Evolutionary conservation across 1,140 invertebrate genomes (phyloP).

Genomic region (Drosophila pachea): DNA sequence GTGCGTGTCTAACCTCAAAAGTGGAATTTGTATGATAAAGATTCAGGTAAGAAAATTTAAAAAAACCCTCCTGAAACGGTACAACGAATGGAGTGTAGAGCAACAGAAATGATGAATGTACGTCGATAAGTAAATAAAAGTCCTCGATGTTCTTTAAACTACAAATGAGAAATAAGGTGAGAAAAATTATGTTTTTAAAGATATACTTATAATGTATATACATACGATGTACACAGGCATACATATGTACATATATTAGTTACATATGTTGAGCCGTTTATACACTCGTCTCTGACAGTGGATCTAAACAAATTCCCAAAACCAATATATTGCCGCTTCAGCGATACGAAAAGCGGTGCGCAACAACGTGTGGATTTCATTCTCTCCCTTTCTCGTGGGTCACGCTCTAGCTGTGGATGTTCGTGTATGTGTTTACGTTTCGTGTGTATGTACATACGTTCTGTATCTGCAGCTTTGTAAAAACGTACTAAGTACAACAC

Average conservation of each 20-base stretch:
- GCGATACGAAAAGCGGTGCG: background rate
- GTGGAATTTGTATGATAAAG: background rate
- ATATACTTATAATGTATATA: background rate
- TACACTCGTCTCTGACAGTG: background rate
- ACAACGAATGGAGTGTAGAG: background rate
- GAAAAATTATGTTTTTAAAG: background rate
- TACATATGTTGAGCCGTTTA: background rate
- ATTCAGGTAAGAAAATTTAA: background rate
- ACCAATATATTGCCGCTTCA: slow-evolving; percentile 12
- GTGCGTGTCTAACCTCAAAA: background rate
- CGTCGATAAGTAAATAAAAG: background rate
- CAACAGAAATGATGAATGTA: background rate
- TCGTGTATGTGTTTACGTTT: background rate
- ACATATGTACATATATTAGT: background rate
- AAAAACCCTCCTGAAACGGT: background rate
- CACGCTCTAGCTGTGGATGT: slow-evolving; percentile 22
- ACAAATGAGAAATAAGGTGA: background rate
- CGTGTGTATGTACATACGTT: slow-evolving; percentile 2
- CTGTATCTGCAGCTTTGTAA: slow-evolving; percentile 27
- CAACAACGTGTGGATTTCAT: slow-evolving; percentile 22
- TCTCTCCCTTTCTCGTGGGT: slow-evolving; percentile 29
- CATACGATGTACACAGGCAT: background rate
- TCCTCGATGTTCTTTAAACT: background rate
- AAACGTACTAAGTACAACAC: slow-evolving; percentile 5
- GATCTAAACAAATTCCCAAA: slow-evolving; percentile 11